These are phyloP conservation scores for Sparidentex hasta DNA, from an alignment of 2,797 vertebrate genomes.

Conservation along the genomic window DNA sequence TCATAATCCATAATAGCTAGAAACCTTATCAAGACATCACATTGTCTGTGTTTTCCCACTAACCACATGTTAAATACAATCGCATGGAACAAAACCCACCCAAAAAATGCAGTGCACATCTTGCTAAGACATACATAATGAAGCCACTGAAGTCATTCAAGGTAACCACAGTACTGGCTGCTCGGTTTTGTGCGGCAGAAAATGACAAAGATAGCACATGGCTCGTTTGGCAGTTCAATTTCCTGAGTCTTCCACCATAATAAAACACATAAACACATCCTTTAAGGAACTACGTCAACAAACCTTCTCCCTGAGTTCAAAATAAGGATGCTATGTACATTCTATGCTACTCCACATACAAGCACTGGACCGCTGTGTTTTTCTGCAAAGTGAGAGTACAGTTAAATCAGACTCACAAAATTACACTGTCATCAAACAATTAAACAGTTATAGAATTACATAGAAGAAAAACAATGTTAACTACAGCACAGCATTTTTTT, in stretches of 20 bases:
- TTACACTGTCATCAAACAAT: background rate
- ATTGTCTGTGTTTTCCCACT: background rate
- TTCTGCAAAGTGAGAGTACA: background rate
- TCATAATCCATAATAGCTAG: background rate
- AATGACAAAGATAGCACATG: slow-evolving; percentile 27
- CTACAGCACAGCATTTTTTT: background rate
- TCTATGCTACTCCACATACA: background rate
- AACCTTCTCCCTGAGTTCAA: slow-evolving; percentile 50
- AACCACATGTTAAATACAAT: background rate
- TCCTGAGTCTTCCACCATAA: slow-evolving; percentile 19
- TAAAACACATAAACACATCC: slow-evolving; percentile 23
- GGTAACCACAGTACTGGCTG: background rate
- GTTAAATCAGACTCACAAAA: background rate
- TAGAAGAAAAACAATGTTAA: background rate
- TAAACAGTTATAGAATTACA: background rate
- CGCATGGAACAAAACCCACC: background rate
- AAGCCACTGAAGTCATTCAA: background rate
- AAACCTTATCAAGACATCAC: background rate
- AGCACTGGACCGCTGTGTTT: background rate
- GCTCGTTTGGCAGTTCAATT: slow-evolving; percentile 38
- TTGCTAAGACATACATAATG: background rate
- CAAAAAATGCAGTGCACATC: background rate
- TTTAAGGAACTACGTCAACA: slow-evolving; percentile 13
- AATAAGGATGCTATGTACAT: background rate
- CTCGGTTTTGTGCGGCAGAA: slow-evolving; percentile 4